These are phyloP conservation scores for Dicycla oo DNA, from an alignment of 2,888 invertebrate species.

Conservation along the genomic window DNA sequence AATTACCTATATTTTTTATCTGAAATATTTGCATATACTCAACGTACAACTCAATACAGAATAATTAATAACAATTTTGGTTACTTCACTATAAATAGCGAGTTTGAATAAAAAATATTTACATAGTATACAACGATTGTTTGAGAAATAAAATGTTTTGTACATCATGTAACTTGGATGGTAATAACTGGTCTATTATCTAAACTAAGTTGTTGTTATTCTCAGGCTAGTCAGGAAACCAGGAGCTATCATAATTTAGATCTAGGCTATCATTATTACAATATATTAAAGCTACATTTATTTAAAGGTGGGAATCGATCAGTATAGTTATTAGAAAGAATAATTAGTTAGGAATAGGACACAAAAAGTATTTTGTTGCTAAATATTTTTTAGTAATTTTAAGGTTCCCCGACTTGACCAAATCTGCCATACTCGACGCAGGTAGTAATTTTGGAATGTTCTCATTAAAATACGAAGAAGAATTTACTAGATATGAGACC, in stretches of 20 bases:
- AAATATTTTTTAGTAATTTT: constrained; percentile 24
- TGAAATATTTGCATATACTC: constrained; percentile 46
- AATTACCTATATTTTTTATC: constrained; percentile 26
- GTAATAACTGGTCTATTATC: constrained; percentile 44
- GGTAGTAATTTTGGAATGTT: constrained; percentile 82
- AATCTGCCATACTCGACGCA: constrained; percentile 43
- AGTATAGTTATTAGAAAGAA: constrained; percentile 35
- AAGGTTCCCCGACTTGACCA: constrained; percentile 53
- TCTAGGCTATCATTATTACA: constrained; percentile 47
- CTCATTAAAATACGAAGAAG: constrained; percentile 65
- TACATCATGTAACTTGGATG: constrained; percentile 54
- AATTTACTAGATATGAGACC: constrained; percentile 54
- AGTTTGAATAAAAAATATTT: constrained; percentile 73
- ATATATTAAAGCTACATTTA: constrained; percentile 59
- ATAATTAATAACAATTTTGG: constrained; percentile 64
- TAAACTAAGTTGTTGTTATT: constrained; percentile 42
- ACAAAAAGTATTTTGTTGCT: constrained; percentile 46
- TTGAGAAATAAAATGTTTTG: constrained; percentile 53
- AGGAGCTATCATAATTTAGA: constrained; percentile 39
- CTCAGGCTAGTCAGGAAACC: constrained; percentile 44
- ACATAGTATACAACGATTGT: constrained; percentile 73
- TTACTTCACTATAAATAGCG: constrained; percentile 61
- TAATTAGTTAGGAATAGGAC: constrained; percentile 29
- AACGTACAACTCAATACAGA: constrained; percentile 55
- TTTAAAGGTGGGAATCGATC: constrained; percentile 52